A percentile compares a stretch with the other conserved stretches of the same genome.
Evolutionary conservation across 2,113 vertebrate species (phyloP).

Genomic region (Mesitornis unicolor): DNA sequence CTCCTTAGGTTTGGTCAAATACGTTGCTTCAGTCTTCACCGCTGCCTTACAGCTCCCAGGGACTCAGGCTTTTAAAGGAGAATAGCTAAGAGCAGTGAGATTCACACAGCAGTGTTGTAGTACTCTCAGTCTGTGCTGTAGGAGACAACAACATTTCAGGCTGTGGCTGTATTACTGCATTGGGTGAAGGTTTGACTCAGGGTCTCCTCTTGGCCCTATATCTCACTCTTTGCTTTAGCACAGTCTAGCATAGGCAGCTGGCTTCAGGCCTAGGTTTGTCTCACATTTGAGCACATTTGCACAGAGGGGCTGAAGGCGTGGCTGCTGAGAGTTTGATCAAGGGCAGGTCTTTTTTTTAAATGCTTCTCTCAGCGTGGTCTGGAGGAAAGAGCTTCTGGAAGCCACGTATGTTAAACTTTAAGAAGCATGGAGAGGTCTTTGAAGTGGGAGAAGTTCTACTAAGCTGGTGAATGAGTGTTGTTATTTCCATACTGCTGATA

Average conservation of each 20-base stretch:
- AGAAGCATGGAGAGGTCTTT: neutral
- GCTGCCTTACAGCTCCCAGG: neutral
- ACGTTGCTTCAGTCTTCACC: neutral
- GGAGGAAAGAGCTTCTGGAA: neutral
- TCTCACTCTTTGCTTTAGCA: neutral
- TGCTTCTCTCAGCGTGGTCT: neutral
- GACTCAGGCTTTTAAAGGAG: neutral
- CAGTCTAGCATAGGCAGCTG: neutral
- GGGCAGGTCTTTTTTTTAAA: neutral
- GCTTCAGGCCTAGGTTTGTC: neutral
- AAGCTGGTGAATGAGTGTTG: neutral
- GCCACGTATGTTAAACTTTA: neutral
- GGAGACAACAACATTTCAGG: neutral
- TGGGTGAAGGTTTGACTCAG: neutral
- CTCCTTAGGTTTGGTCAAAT: neutral
- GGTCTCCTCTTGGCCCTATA: neutral
- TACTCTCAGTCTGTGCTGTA: neutral
- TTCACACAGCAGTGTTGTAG: rapidly evolving
- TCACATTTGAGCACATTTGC: neutral
- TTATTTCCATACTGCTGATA: neutral
- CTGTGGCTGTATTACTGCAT: neutral
- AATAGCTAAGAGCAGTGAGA: neutral
- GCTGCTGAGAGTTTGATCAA: neutral
- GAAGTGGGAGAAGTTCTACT: neutral
- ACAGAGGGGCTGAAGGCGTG: rapidly evolving